A percentile compares a stretch with the other conserved stretches of the same genome.
These are phyloP conservation scores for Mirza zaza DNA, from an alignment of 2,113 vertebrate genomes.

Conservation along the genomic window DNA sequence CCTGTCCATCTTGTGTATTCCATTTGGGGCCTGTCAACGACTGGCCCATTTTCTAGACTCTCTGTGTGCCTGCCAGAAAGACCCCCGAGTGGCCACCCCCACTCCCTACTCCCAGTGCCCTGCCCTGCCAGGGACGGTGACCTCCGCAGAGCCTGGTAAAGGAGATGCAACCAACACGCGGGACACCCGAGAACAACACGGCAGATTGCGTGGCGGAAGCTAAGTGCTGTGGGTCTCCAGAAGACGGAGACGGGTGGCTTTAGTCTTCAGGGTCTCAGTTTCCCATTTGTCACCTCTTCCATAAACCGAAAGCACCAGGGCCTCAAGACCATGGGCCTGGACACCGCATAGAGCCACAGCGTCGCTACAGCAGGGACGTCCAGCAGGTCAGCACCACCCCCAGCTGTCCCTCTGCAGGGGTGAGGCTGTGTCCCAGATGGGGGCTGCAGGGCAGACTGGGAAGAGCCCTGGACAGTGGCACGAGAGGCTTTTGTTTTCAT, in stretches of 20 bases:
- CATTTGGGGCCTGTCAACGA: neutral
- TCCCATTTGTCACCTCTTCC: neutral
- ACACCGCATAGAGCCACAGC: neutral
- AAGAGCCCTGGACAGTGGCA: neutral
- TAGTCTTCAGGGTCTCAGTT: neutral
- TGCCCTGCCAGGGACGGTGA: neutral
- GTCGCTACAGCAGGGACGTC: rapidly evolving
- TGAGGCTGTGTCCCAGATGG: rapidly evolving
- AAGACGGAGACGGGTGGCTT: rapidly evolving
- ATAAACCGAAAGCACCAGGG: rapidly evolving
- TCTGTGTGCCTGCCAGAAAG: too few species aligned
- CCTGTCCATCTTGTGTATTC: rapidly evolving
- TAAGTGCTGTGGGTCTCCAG: neutral
- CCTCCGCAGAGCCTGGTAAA: neutral
- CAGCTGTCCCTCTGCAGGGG: neutral
- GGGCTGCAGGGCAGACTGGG: neutral
- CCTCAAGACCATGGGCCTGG: neutral
- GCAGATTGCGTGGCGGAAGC: rapidly evolving
- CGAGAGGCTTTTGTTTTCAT: neutral
- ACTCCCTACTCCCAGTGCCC: too few species aligned
- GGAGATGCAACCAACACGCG: rapidly evolving
- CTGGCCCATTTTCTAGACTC: too few species aligned
- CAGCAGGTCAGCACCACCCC: neutral
- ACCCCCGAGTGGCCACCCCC: rapidly evolving
- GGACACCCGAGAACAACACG: rapidly evolving